Evolutionary conservation across 2,888 invertebrate genomes (phyloP).

Genomic region (Limnephilus auricula): DNA sequence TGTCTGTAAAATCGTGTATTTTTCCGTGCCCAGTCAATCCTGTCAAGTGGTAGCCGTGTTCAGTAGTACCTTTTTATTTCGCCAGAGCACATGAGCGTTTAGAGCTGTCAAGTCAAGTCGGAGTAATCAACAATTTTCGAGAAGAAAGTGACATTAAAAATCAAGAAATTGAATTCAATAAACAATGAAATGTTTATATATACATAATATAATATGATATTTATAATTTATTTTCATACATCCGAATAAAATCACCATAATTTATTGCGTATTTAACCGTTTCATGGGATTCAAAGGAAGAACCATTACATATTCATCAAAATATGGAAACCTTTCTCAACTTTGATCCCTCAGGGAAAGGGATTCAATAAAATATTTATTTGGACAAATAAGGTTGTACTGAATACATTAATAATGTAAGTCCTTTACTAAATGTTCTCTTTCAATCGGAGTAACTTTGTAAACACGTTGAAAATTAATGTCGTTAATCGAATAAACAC

Average conservation of each 20-base stretch:
- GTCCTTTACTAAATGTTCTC: not conserved
- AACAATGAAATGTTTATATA: not conserved
- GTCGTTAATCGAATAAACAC: not conserved
- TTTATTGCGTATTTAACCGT: not conserved
- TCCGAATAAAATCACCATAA: not conserved
- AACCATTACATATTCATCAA: constrained; percentile 6
- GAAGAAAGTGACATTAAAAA: not conserved
- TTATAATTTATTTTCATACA: not conserved
- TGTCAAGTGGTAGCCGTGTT: no score
- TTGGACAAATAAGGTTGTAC: constrained; percentile 6
- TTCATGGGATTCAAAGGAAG: not conserved
- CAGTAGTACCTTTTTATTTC: no score
- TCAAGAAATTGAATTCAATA: not conserved
- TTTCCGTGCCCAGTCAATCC: no score
- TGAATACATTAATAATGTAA: constrained; percentile 5
- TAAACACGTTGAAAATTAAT: not conserved
- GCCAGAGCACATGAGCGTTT: no score
- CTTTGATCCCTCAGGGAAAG: not conserved
- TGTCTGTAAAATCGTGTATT: no score
- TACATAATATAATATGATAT: no score
- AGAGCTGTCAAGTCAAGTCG: no score
- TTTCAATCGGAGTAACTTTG: not conserved
- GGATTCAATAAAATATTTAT: constrained; percentile 10
- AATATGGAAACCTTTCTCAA: constrained; percentile 23
- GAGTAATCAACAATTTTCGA: not conserved